These are phyloP conservation scores for Subanguina moxae DNA, from an alignment of 1,140 invertebrate genomes.

Conservation along the genomic window DNA sequence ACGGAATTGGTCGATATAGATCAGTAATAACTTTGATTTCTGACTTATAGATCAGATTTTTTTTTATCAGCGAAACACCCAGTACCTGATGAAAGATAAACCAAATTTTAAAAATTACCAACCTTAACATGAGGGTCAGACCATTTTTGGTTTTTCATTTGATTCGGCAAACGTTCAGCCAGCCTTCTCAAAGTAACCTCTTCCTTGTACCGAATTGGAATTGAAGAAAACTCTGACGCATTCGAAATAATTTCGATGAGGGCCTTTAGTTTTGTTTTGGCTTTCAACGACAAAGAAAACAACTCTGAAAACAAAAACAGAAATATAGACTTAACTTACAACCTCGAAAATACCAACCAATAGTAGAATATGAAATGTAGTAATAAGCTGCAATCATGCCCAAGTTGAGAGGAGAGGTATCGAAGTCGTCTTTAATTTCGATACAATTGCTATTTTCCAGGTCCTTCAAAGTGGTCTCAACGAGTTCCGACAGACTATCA, in stretches of 20 bases:
- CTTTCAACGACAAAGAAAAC: constrained; percentile 91
- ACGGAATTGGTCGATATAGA: no score
- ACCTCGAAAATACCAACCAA: constrained; percentile 65
- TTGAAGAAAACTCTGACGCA: constrained; percentile 89
- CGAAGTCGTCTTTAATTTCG: constrained; percentile 94
- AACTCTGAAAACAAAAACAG: constrained; percentile 69
- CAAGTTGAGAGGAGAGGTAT: constrained; percentile 87
- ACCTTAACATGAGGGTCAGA: constrained; percentile 92
- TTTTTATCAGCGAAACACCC: no score
- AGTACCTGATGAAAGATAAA: constrained; percentile 18
- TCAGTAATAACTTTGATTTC: constrained; percentile 10
- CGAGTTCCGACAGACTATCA: constrained; percentile 94
- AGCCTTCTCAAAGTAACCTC: constrained; percentile 68
- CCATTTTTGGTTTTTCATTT: constrained; percentile 71
- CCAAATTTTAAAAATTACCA: constrained; percentile 28
- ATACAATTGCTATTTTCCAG: constrained; percentile 97
- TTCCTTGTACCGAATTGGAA: constrained; percentile 90
- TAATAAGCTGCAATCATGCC: constrained; percentile 99
- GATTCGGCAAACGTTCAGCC: constrained; percentile 74
- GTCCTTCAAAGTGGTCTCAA: constrained; percentile 89
- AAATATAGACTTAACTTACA: no score
- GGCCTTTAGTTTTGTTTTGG: constrained; percentile 92
- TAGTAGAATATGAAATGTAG: constrained; percentile 99
- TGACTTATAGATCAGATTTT: no score
- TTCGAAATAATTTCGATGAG: constrained; percentile 95